phyloP scores from a whole-genome alignment of 2,797 vertebrate species.

The Ispidina picta region DNA sequence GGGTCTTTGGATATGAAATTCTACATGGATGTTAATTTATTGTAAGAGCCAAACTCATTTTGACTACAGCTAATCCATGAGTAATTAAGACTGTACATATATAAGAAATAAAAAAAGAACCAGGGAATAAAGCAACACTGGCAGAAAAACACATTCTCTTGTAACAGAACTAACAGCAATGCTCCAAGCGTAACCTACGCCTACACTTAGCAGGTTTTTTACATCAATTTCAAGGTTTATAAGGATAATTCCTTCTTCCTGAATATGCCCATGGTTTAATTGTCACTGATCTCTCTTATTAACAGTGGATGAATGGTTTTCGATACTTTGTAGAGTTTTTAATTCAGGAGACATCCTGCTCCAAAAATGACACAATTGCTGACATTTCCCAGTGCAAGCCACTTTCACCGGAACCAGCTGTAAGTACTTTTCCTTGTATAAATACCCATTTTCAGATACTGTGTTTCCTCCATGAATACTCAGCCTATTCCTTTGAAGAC shows the following conservation, averaged over 20 bases:
- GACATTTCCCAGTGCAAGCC: slow-evolving; percentile 25
- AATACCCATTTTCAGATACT: neutral
- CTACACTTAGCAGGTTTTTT: neutral
- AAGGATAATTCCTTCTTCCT: neutral
- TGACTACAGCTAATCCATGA: neutral
- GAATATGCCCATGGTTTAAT: neutral
- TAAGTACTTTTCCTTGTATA: slow-evolving; percentile 23
- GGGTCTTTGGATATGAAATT: neutral
- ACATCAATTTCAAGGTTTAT: neutral
- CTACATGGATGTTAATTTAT: neutral
- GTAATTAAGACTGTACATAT: neutral
- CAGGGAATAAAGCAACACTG: neutral
- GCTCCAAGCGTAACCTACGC: neutral
- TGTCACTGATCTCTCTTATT: neutral
- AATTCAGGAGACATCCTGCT: slow-evolving; percentile 69
- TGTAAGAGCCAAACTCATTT: neutral
- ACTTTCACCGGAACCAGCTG: neutral
- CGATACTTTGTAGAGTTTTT: slow-evolving; percentile 68
- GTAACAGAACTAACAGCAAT: neutral
- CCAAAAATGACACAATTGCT: neutral
- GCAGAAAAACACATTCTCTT: neutral
- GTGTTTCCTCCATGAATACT: neutral
- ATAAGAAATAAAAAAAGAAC: neutral
- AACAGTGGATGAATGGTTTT: slow-evolving; percentile 63
- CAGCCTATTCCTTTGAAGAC: neutral